Evolutionary conservation across 2,888 invertebrate species (phyloP), one percentile per base, ranked within the genome.

Genomic region (Deilephila porcellus): DNA sequence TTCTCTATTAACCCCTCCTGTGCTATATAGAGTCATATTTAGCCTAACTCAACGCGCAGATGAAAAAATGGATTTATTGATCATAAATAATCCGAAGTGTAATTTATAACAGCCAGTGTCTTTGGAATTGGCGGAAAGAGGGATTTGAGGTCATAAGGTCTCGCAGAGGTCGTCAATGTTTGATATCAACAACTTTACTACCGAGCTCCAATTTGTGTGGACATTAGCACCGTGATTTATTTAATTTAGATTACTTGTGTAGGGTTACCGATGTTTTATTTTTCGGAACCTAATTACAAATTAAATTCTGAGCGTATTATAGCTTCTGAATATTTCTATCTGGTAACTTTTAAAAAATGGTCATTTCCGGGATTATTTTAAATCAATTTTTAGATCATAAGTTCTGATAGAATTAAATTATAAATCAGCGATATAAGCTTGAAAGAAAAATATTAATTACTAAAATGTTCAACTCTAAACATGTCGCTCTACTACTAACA

Each of bases 11-110:
- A 11, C 45, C 14, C 14, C 14, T 45, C 45, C 14, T 45, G 45
- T 45, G 45, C 45, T 45, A 14, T 45, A 45, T 45, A 45, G 11
- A 45, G 45, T 37, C 37, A 37, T 0, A 45, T 45, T 45, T 45
- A 32, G 32, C 32, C 32, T 32, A 32, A 52, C 52, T 52, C 17
- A 56, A 56, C 4, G n/a, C 56, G 45, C 45, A 56, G n/a, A 86
- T 86, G 86, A 52, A 67, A 52, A 17, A 25, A 52, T 29, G 6
- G 5, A 45, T 67, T 67, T 67, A 52, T 52, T 82, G 85, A 76
- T 82, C 82, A 82, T 86, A 85, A 87, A 86, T 80, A 84, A 77
- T 82, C 77, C 75, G 52, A 78, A 74, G 75, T 79, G 78, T 78
- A 79, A 85, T 86, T 86, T 86, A 88, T 81, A 74, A 81, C 72